phyloP scores from a whole-genome alignment of 2,888 invertebrate genomes.

The Calameuta filiformis region DNA sequence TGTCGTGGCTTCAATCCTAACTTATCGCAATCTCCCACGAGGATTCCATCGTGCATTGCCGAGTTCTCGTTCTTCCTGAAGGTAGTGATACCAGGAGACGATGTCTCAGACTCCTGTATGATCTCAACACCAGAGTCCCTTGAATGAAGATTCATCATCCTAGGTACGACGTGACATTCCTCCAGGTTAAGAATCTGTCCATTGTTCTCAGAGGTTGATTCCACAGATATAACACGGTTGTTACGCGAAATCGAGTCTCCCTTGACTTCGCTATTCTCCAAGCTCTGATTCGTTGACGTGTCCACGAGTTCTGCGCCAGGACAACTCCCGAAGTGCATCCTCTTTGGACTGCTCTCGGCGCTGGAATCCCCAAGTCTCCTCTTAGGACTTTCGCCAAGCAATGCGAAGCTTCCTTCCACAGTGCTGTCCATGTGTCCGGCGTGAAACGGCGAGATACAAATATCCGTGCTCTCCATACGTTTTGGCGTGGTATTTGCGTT shows the following conservation, averaged over 20 bases:
- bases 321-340: conserved; percentile 45
- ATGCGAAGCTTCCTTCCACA: conserved; percentile 48
- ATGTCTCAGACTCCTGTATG: background rate
- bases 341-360: conserved; percentile 55
- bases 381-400: conserved; percentile 56
- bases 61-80: conserved; percentile 3
- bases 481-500: conserved; percentile 37
- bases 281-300: conserved; percentile 11
- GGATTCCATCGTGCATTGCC: background rate
- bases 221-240: conserved; percentile 47
- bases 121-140: conserved; percentile 8
- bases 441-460: conserved; percentile 53
- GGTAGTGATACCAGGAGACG: background rate
- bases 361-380: conserved; percentile 55
- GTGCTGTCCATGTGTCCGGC: conserved; percentile 47
- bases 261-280: conserved; percentile 15
- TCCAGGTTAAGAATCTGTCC: conserved; percentile 53
- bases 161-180: conserved; percentile 61
- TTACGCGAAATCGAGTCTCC: conserved; percentile 21
- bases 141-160: conserved; percentile 35
- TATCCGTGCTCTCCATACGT: conserved; percentile 41
- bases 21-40: conserved; percentile 34
- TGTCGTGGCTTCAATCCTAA: conserved; percentile 65
- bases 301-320: conserved; percentile 26
- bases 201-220: conserved; percentile 50